A percentile compares a stretch with the other conserved stretches of the same genome.
phyloP scores from a whole-genome alignment of 2,113 vertebrate species.

The Ictalurus punctatus region DNA sequence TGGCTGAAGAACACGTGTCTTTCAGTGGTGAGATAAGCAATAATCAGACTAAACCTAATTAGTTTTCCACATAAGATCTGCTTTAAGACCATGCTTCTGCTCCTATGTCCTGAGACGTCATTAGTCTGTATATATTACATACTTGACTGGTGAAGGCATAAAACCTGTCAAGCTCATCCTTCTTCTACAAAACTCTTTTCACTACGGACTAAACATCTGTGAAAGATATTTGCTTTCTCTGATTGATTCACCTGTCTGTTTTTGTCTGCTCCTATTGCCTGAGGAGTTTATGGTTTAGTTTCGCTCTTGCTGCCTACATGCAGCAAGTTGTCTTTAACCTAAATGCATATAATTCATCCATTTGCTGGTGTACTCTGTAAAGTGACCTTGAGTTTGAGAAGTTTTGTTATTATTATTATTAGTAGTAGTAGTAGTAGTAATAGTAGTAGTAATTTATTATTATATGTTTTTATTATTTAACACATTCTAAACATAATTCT shows the following conservation, averaged over 20 bases:
- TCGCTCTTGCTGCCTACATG: not conserved
- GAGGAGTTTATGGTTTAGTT: not conserved
- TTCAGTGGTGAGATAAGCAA: conserved; percentile 61
- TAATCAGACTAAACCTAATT: conserved; percentile 64
- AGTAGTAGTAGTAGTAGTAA: not conserved
- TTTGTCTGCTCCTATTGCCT: conserved; percentile 19
- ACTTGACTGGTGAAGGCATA: conserved; percentile 66
- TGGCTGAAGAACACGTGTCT: conserved; percentile 69
- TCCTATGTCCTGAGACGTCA: conserved; percentile 67
- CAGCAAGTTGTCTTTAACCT: conserved; percentile 7
- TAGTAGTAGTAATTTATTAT: not conserved
- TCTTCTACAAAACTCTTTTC: conserved; percentile 56
- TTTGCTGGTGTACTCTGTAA: not conserved
- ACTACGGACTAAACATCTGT: conserved; percentile 58
- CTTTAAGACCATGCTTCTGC: conserved; percentile 65
- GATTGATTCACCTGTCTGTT: conserved; percentile 63
- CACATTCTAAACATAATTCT: not conserved
- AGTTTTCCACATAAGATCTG: conserved; percentile 64
- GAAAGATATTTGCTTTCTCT: conserved; percentile 50
- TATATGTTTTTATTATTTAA: not conserved
- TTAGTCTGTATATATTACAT: conserved; percentile 68
- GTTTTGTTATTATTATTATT: not conserved
- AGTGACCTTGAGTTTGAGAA: not conserved
- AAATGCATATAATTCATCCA: not conserved
- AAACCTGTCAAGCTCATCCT: conserved; percentile 73